Conservation (phyloP, 1,140 invertebrate genomes). For the Helicoverpa armigera region DNA sequence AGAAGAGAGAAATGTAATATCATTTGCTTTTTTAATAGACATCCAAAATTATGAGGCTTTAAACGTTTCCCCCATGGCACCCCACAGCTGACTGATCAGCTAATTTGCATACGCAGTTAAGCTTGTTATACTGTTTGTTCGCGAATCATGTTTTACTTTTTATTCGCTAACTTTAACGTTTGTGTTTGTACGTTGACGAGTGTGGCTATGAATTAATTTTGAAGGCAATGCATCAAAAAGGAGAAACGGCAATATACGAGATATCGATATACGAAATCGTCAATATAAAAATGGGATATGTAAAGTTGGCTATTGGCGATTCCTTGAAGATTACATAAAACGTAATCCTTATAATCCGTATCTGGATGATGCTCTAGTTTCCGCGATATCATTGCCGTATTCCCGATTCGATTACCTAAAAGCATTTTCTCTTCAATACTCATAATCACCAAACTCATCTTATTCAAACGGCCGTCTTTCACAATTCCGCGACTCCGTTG, state of each 20-base stretch:
- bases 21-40: background rate
- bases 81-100: slow-evolving; percentile 36
- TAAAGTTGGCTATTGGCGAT: no score
- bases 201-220: background rate
- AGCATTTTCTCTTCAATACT: slow-evolving; percentile 27
- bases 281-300: no score
- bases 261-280: no score
- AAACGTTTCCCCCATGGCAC: background rate
- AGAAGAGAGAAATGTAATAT: background rate
- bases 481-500: slow-evolving; percentile 37
- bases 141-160: slow-evolving; percentile 19
- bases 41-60: background rate
- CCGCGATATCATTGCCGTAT: background rate
- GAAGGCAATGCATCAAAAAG: no score
- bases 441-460: slow-evolving; percentile 27
- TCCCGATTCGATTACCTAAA: slow-evolving; percentile 20
- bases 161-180: background rate
- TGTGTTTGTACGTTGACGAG: slow-evolving; percentile 6
- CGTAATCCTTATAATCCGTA: background rate
- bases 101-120: slow-evolving; percentile 54
- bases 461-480: slow-evolving; percentile 38
- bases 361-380: background rate
- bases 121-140: slow-evolving; percentile 51
- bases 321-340: no score
- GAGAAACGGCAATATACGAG: no score